Evolutionary conservation across 2,113 vertebrate species (phyloP).

Genomic region (Gopherus flavomarginatus): DNA sequence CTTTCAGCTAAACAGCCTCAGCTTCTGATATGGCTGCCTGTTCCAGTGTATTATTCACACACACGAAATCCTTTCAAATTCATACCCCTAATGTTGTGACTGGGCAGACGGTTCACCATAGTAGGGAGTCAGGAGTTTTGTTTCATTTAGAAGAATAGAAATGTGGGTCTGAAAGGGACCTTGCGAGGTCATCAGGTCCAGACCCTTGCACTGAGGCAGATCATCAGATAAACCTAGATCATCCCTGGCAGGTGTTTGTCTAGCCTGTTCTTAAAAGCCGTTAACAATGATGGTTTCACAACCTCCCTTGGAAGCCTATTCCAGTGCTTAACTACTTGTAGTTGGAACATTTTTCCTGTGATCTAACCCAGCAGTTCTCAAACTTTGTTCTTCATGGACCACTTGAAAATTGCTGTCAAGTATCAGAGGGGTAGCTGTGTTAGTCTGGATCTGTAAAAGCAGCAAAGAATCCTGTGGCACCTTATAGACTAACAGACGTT

Average conservation of each 20-base stretch:
- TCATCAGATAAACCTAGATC: background rate
- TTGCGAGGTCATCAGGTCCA: background rate
- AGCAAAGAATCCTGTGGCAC: too few relatives aligned
- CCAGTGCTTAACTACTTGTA: background rate
- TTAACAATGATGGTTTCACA: background rate
- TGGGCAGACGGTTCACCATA: background rate
- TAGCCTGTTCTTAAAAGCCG: background rate
- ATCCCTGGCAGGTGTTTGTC: background rate
- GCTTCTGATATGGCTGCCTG: background rate
- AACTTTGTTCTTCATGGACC: too few relatives aligned
- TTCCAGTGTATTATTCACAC: background rate
- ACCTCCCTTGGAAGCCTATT: background rate
- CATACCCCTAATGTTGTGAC: background rate
- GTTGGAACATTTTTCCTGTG: background rate
- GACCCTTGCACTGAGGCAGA: background rate
- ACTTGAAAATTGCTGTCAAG: too few relatives aligned
- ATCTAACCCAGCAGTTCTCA: background rate
- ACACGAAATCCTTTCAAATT: background rate
- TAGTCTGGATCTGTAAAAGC: too few relatives aligned
- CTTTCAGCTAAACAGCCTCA: background rate
- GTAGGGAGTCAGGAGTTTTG: too few relatives aligned
- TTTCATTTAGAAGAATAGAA: too few relatives aligned
- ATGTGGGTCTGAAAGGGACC: background rate
- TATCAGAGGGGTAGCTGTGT: too few relatives aligned
- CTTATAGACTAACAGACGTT: too few relatives aligned